A percentile compares a stretch with the other conserved stretches of the same genome.
Evolutionary conservation across 2,888 invertebrate genomes (phyloP).

Genomic region (Meta bourneti): DNA sequence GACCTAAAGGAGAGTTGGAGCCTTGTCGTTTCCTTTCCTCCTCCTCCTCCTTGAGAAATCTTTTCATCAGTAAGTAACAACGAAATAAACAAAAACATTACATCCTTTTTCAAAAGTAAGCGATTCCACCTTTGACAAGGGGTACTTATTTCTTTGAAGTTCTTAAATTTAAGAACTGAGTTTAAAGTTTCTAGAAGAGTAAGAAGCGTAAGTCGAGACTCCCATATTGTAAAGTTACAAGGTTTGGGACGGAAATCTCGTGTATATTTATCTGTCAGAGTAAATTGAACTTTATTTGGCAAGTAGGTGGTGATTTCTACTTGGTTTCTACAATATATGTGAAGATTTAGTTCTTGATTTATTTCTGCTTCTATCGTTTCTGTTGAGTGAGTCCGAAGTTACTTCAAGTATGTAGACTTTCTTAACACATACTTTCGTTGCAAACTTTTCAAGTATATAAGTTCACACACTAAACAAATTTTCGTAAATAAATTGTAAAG

Average conservation of each 20-base stretch:
- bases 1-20: background rate
- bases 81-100: background rate
- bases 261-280: constrained; percentile 40
- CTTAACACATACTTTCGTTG: no score
- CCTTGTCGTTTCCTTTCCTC: background rate
- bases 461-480: no score
- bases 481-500: no score
- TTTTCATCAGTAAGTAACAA: background rate
- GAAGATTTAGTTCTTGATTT: background rate
- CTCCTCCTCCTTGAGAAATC: background rate
- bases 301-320: constrained; percentile 25
- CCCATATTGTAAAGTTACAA: constrained; percentile 10
- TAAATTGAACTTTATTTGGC: constrained; percentile 52
- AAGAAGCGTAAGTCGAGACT: background rate
- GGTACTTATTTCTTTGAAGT: constrained; percentile 44
- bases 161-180: constrained; percentile 22
- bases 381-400: background rate
- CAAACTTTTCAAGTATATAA: no score
- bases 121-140: constrained; percentile 33
- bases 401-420: background rate
- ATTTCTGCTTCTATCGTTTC: background rate
- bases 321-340: background rate
- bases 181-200: constrained; percentile 1
- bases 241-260: constrained; percentile 17
- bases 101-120: constrained; percentile 2